Percentiles rank a stretch among this genome's conserved stretches.
Evolutionary conservation across 2,797 vertebrate genomes (phyloP).

Genomic region (Syndactyla subalaris): DNA sequence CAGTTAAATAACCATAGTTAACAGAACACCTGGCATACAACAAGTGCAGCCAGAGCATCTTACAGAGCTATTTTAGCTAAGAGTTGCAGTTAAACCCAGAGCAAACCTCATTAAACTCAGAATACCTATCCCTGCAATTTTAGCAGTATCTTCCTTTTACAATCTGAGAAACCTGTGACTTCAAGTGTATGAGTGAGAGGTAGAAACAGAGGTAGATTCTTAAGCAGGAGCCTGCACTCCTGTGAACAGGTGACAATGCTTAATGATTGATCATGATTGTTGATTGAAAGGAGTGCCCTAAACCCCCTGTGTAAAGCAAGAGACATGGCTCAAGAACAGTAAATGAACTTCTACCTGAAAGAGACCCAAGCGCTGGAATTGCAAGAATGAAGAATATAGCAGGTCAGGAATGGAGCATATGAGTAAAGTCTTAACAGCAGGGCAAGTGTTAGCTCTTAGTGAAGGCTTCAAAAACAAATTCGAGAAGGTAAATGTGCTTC

Average conservation of each 20-base stretch:
- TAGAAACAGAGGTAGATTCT: neutral
- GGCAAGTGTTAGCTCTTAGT: neutral
- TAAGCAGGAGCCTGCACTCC: neutral
- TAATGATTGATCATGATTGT: fast-evolving
- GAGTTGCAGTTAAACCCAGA: neutral
- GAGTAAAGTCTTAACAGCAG: neutral
- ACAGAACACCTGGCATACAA: neutral
- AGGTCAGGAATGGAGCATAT: neutral
- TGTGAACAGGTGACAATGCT: neutral
- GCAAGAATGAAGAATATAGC: neutral
- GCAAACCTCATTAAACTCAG: neutral
- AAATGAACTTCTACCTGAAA: neutral
- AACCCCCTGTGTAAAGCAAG: neutral
- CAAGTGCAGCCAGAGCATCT: neutral
- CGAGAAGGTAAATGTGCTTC: neutral
- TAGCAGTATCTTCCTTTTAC: neutral
- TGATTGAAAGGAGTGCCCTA: neutral
- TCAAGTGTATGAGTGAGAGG: fast-evolving
- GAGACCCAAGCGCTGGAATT: neutral
- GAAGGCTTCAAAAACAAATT: neutral
- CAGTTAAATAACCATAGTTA: neutral
- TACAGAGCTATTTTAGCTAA: neutral
- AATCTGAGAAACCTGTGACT: neutral
- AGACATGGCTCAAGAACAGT: neutral
- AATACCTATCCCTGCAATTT: neutral